Evolutionary conservation across 2,113 vertebrate species (phyloP), one percentile per base, ranked within the genome.

Genomic region (Suricata suricatta): DNA sequence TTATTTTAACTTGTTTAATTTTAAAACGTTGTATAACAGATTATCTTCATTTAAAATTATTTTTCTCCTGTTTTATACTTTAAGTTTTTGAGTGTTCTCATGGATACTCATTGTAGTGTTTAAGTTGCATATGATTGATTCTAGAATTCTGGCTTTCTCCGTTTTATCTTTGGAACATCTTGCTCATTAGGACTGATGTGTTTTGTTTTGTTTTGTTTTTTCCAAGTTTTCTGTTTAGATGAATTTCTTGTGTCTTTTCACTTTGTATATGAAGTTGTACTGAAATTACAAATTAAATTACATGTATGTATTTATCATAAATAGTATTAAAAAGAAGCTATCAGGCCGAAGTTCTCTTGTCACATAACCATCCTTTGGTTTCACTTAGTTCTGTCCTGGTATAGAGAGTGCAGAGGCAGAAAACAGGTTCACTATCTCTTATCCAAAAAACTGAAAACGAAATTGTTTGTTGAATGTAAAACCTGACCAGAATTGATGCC

Each of bases 191-290:
- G 87, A 19, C 41, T 71, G 82, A 38, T 94, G 25, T 44, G 27
- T n/a, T n/a, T n/a, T n/a, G 25, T 13, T 66, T 47, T 93, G n/a
- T 10, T 64, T 76, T 72, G n/a, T 41, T 41, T 41, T 41, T 41
- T 41, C 4, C n/a, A 88, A 44, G 29, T 96, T 95, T 93, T 93
- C 71, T 98, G 77, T 95, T 94, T 63, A 88, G 93, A n/a, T 94
- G 31, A 76, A 96, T 95, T 95, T 83, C 14, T 74, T 89, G 60
- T 96, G 79, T 63, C n/a, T 96, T 94, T 93, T 93, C 97, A 88
- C 86, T 94, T 97, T 98, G 96, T 97, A 77, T 88, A 29, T 95
- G 79, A 94, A 60, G 23, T 81, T 95, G 88, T 96, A 90, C 92
- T 88, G 54, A 94, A 87, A 93, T 83, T 90, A 64, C 35, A 95